Evolutionary conservation across 2,888 invertebrate genomes (phyloP).

Genomic region (Atherix ibis): DNA sequence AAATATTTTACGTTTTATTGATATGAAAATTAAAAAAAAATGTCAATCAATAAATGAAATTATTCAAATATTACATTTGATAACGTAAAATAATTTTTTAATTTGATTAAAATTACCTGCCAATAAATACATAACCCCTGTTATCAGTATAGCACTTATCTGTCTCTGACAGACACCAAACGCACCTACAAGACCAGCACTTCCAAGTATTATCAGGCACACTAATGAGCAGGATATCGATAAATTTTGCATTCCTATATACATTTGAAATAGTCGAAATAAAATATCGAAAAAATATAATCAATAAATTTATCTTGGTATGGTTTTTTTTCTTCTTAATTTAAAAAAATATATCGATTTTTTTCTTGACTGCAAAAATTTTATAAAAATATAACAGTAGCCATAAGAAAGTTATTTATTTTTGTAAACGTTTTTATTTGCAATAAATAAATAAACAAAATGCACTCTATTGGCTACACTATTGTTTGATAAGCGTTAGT

Average conservation of each 20-base stretch:
- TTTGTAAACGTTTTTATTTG: too few relatives aligned
- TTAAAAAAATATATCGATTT: not conserved
- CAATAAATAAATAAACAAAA: too few relatives aligned
- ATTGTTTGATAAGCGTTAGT: too few relatives aligned
- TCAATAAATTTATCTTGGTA: not conserved
- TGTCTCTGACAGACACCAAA: constrained; percentile 83
- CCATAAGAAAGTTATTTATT: too few relatives aligned
- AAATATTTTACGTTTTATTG: too few relatives aligned
- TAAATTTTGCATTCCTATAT: constrained; percentile 82
- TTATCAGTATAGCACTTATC: constrained; percentile 83
- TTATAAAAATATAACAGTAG: too few relatives aligned
- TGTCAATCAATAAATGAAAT: too few relatives aligned
- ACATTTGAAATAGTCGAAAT: not conserved
- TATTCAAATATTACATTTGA: too few relatives aligned
- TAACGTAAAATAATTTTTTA: too few relatives aligned
- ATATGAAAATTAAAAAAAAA: too few relatives aligned
- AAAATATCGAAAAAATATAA: not conserved
- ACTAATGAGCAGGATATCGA: constrained; percentile 90
- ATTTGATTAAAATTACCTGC: constrained; percentile 49
- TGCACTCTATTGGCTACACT: too few relatives aligned
- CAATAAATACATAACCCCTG: constrained; percentile 84
- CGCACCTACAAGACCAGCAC: constrained; percentile 73
- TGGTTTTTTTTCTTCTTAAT: not conserved
- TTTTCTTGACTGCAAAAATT: too few relatives aligned
- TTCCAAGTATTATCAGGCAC: constrained; percentile 73